Evolutionary conservation across 1,140 invertebrate species (phyloP).

Genomic region (Achroia grisella): DNA sequence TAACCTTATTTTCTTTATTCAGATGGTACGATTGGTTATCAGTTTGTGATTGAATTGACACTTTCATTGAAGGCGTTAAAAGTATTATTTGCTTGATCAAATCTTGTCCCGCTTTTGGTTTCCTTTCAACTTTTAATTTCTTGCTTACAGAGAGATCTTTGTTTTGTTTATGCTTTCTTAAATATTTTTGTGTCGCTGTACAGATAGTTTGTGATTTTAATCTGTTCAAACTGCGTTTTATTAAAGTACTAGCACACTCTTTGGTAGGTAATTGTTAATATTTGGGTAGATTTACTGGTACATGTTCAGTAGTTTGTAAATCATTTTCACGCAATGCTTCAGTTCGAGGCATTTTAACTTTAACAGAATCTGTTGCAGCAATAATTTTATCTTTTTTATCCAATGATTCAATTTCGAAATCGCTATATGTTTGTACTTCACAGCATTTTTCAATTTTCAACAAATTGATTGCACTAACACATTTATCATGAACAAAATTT

Average conservation of each 20-base stretch:
- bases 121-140: background rate
- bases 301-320: constrained; percentile 6
- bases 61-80: constrained; percentile 21
- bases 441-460: background rate
- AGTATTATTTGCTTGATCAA: constrained; percentile 25
- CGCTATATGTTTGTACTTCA: background rate
- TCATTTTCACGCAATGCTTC: background rate
- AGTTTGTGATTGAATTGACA: constrained; percentile 29
- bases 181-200: too few relatives aligned
- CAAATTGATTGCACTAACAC: background rate
- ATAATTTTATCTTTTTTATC: background rate
- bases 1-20: background rate
- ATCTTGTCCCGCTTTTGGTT: constrained; percentile 9
- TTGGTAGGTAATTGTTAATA: constrained; percentile 18
- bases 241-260: constrained; percentile 25
- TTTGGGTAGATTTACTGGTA: constrained; percentile 26
- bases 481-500: background rate
- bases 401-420: background rate
- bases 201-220: too few relatives aligned
- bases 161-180: background rate
- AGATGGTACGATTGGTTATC: constrained; percentile 11
- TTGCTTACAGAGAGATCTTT: background rate
- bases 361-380: background rate
- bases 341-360: background rate
- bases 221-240: constrained; percentile 21